Percentiles rank a stretch among this genome's conserved stretches.
Conservation (phyloP, 2,888 invertebrate species). For the Cephalotes varians region DNA sequence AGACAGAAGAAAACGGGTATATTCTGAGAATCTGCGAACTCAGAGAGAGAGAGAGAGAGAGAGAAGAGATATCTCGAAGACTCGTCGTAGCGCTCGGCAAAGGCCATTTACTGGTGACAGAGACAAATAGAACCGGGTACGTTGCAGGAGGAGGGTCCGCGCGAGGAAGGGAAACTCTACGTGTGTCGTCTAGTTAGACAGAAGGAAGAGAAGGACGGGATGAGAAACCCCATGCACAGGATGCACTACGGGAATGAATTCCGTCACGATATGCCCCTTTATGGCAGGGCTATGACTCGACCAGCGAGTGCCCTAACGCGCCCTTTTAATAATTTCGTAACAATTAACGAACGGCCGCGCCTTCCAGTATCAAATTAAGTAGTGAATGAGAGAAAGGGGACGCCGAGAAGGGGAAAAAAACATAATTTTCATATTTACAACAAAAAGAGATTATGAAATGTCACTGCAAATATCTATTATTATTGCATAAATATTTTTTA, state of each 20-base stretch:
- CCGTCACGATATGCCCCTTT: slow-evolving; percentile 67
- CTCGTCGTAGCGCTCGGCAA: slow-evolving; percentile 67
- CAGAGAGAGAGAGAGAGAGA: slow-evolving; percentile 42
- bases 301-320: slow-evolving; percentile 62
- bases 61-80: slow-evolving; percentile 52
- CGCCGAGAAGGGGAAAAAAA: slow-evolving; percentile 15
- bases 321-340: slow-evolving; percentile 75
- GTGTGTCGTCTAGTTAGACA: slow-evolving; percentile 66
- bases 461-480: background rate
- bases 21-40: slow-evolving; percentile 33
- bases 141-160: slow-evolving; percentile 63
- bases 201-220: slow-evolving; percentile 40
- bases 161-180: slow-evolving; percentile 55
- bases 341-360: slow-evolving; percentile 71
- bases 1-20: slow-evolving; percentile 41
- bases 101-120: slow-evolving; percentile 79
- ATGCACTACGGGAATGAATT: slow-evolving; percentile 67
- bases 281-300: slow-evolving; percentile 66
- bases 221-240: slow-evolving; percentile 50
- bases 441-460: background rate
- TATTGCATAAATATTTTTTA: background rate
- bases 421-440: background rate
- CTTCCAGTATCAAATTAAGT: slow-evolving; percentile 48
- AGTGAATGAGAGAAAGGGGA: slow-evolving; percentile 12
- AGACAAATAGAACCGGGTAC: slow-evolving; percentile 78